Percentiles rank a stretch among this genome's conserved stretches.
These are phyloP conservation scores for Polymixis flavicincta DNA, from an alignment of 2,888 invertebrate species.

Conservation along the genomic window DNA sequence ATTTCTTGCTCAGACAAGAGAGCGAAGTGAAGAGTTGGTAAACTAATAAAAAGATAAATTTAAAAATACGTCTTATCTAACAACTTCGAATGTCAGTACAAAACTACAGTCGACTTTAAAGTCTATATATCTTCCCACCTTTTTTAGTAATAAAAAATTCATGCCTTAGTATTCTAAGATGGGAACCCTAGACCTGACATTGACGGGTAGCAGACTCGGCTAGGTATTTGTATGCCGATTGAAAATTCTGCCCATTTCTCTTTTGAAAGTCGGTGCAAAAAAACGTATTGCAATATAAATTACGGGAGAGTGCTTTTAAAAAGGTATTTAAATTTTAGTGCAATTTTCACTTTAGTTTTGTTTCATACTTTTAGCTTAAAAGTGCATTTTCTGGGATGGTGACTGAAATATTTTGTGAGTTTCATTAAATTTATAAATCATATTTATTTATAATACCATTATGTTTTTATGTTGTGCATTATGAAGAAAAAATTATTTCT, in stretches of 20 bases:
- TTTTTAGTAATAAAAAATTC: slow-evolving; percentile 10
- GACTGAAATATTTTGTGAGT: not conserved
- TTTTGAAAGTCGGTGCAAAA: slow-evolving; percentile 33
- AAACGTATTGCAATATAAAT: slow-evolving; percentile 35
- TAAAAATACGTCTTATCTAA: not conserved
- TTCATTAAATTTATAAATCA: not conserved
- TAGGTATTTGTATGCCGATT: slow-evolving; percentile 52
- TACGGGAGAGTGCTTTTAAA: slow-evolving; percentile 24
- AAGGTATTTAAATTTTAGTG: not conserved
- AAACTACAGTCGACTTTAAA: not conserved
- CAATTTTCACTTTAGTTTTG: not conserved
- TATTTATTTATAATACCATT: not conserved
- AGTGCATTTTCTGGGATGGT: not conserved
- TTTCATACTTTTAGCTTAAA: not conserved
- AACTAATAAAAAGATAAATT: not conserved
- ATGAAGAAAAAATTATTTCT: not conserved
- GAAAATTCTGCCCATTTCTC: slow-evolving; percentile 46
- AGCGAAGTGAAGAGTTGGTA: not conserved
- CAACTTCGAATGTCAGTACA: not conserved
- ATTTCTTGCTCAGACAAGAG: not conserved
- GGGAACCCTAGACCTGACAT: slow-evolving; percentile 31
- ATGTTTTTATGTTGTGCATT: not conserved
- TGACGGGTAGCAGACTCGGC: slow-evolving; percentile 49
- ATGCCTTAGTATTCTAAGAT: slow-evolving; percentile 22
- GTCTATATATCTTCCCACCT: not conserved